Evolutionary conservation across 2,113 vertebrate species (phyloP).

Genomic region (Nansenia antarctica): DNA sequence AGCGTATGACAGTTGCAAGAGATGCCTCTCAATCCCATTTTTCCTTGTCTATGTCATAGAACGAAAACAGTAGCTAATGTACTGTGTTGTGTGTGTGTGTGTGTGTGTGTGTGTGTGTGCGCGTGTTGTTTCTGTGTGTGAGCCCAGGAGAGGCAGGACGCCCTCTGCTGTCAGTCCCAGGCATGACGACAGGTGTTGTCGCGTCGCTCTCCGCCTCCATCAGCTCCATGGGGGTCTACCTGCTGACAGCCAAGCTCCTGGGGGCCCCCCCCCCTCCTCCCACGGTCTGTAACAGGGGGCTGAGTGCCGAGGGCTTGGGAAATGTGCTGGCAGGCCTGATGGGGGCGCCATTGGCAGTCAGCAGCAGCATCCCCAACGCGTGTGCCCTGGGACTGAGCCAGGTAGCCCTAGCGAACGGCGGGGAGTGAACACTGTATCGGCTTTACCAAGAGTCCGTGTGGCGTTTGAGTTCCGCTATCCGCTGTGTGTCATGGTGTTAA

Average conservation of each 20-base stretch:
- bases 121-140: neutral
- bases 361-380: slow-evolving; percentile 78
- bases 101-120: neutral
- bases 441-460: no score
- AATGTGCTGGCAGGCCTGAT: slow-evolving; percentile 79
- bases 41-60: neutral
- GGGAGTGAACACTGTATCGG: no score
- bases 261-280: slow-evolving; percentile 58
- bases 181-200: slow-evolving; percentile 70
- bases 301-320: slow-evolving; percentile 78
- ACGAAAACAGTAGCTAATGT: neutral
- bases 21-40: neutral
- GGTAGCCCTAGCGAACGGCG: no score
- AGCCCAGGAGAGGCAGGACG: slow-evolving; percentile 48
- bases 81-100: neutral
- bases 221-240: slow-evolving; percentile 79
- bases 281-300: slow-evolving; percentile 75
- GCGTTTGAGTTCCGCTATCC: no score
- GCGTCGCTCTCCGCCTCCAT: slow-evolving; percentile 76
- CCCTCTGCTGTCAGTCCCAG: slow-evolving; percentile 73
- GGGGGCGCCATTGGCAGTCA: slow-evolving; percentile 69
- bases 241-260: slow-evolving; percentile 73
- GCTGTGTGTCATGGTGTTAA: no score
- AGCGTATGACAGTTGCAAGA: neutral
- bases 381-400: slow-evolving; percentile 74